Percentiles rank a stretch among this genome's conserved stretches.
Conservation (phyloP, 2,888 invertebrate species). For the Torymus auratus region DNA sequence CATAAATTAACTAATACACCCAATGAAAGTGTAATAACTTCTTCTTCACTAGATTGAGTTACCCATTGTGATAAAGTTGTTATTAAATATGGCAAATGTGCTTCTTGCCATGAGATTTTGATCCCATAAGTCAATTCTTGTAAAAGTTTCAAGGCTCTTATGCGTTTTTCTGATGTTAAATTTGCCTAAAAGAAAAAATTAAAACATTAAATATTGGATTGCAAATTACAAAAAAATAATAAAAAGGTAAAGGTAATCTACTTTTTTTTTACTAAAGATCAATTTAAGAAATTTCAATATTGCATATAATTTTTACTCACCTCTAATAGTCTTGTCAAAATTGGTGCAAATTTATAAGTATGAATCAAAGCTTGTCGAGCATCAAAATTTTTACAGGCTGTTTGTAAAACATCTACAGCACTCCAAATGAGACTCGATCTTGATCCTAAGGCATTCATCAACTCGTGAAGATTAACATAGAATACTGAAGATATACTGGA, state of each 20-base stretch:
- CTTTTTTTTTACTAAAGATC: no score
- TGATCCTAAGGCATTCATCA: conserved; percentile 80
- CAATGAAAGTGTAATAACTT: conserved; percentile 79
- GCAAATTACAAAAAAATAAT: not conserved
- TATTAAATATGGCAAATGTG: conserved; percentile 84
- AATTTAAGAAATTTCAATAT: no score
- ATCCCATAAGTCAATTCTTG: conserved; percentile 89
- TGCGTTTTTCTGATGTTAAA: conserved; percentile 82
- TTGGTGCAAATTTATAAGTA: conserved; percentile 84
- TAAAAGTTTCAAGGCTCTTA: conserved; percentile 81
- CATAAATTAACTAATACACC: conserved; percentile 88
- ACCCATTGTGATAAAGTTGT: conserved; percentile 84
- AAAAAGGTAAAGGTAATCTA: no score
- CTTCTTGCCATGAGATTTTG: conserved; percentile 88
- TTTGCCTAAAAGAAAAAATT: conserved; percentile 67
- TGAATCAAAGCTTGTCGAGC: conserved; percentile 82
- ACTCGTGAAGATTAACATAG: conserved; percentile 83
- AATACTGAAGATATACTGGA: conserved; percentile 82
- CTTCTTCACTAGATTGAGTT: conserved; percentile 78
- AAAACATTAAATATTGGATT: conserved; percentile 6
- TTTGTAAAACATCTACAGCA: conserved; percentile 82
- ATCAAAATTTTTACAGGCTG: conserved; percentile 81
- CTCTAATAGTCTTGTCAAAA: conserved; percentile 80
- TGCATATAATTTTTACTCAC: conserved; percentile 69
- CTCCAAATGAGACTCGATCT: conserved; percentile 82